Base-by-base conservation (phyloP, 2,113 vertebrate species). In the Pionites leucogaster region DNA sequence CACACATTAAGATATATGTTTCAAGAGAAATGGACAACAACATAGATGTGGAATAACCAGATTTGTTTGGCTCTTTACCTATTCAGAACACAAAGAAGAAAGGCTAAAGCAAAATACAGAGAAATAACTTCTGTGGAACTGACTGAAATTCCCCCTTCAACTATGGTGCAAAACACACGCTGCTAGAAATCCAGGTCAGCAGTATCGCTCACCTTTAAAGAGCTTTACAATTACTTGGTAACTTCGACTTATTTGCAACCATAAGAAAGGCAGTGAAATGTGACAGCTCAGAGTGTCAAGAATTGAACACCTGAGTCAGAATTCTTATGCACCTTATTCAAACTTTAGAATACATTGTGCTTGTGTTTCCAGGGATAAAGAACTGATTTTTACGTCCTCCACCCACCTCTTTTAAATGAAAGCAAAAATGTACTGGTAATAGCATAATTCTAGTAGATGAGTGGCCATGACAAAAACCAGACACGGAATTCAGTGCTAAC, bases 181-280 rank as follows among this genome's bases (percentile, higher is more conserved):
- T 77, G n/a, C 37, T 39, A 44, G 52, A 57, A 72, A 41, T 77
- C 75, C 60, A 83, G 17, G 74, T 52, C 42, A 83, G 71, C 57
- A 49, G 67, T 35, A 84, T 84, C 63, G 69, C 89, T 81, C 23
- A 41, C 55, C 68, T 90, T 95, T 86, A 90, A 88, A 96, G 76
- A 76, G 28, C 8, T 90, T 74, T 53, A 77, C 24, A 93, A 53
- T 86, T 31, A 77, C n/a, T 69, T 33, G 22, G 31, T 53, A 59
- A 70, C 44, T 78, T 71, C 42, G 74, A 24, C 47, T 85, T 85
- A 72, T 50, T 65, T 76, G n/a, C 59, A 72, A 57, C 44, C 3
- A 3, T 0, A 6, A 67, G 86, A 74, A 80, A 64, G 52, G 47
- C 78, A 77, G 75, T 60, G 70, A 62, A 72, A 77, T 18, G 65